Evolutionary conservation across 2,113 vertebrate genomes (phyloP), one percentile per base, ranked within the genome.

Genomic region (Microcebus griseorufus): DNA sequence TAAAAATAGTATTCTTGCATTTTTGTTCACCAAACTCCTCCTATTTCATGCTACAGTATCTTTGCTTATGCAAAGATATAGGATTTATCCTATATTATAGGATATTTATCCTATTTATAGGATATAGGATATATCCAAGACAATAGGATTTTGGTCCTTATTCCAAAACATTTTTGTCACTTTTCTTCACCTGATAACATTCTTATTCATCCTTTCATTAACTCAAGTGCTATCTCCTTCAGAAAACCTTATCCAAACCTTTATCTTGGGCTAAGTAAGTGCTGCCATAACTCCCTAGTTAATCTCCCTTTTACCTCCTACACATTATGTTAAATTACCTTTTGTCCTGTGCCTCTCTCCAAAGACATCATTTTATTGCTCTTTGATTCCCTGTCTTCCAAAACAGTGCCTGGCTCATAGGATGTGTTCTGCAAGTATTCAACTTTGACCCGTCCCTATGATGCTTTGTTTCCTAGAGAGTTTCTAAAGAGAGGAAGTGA

Each of bases 151-250:
- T 45, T 73, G 1, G 25, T 93, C 12, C 17, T 95, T 32, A 51
- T 65, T 90, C 86, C 76, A 51, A 17, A 89, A 60, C 8, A n/a
- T 27, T 37, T 82, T 72, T 73, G 42, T 67, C 14, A 23, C 5
- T 13, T 86, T 75, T 86, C 17, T 88, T 91, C 23, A 48, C 34
- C 2, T 17, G 16, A 91, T 37, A 92, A 92, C 34, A 20, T 34
- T 82, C 27, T 86, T 91, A 25, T 73, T 82, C 32, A 12, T 83
- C 9, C 13, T 93, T 93, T 94, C 48, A 64, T 95, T 88, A 76
- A 78, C 60, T 88, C 22, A 64, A 27, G 22, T 18, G 3, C 73
- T 90, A 53, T 29, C n/a, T 95, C 64, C 42, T 42, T 42, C 11
- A 27, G 12, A 20, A 84, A 72, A 58, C 29, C 0, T 7, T 73